Evolutionary conservation across 1,140 invertebrate species (phyloP).

Genomic region (Brachionus asplanchnoidis): DNA sequence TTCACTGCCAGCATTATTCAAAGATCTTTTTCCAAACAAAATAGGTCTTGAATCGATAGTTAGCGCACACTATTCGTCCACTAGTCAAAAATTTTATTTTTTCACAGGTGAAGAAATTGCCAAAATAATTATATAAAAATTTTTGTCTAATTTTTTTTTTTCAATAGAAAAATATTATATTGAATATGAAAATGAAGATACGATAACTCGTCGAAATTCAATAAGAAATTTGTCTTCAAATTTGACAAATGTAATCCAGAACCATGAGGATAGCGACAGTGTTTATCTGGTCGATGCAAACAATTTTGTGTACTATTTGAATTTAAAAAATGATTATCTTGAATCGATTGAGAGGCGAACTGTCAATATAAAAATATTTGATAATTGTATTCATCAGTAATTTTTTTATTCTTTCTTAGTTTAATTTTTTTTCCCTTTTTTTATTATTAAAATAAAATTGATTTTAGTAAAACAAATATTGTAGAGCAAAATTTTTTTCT

Average conservation of each 20-base stretch:
- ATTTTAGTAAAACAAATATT: background rate
- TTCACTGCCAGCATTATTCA: background rate
- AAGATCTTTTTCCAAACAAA: slow-evolving; percentile 3
- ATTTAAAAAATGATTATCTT: slow-evolving; percentile 31
- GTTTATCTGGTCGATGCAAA: slow-evolving; percentile 12
- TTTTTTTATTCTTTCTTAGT: background rate
- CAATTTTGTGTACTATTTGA: slow-evolving; percentile 29
- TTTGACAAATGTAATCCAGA: slow-evolving; percentile 3
- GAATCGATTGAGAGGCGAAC: slow-evolving; percentile 23
- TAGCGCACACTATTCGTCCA: background rate
- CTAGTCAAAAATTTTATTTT: slow-evolving; percentile 25
- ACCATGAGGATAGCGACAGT: background rate
- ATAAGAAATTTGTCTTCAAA: background rate
- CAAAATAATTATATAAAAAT: no score
- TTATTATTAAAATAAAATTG: background rate
- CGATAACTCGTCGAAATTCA: background rate
- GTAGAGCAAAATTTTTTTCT: no score
- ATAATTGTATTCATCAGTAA: slow-evolving; percentile 12
- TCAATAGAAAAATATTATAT: background rate
- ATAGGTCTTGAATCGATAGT: background rate
- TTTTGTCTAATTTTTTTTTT: background rate
- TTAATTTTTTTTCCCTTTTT: background rate
- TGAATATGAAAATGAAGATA: slow-evolving; percentile 37
- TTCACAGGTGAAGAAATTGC: background rate
- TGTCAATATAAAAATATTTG: slow-evolving; percentile 9